Base-by-base conservation (phyloP, 2,888 invertebrate species). In the Papilio protenor region DNA sequence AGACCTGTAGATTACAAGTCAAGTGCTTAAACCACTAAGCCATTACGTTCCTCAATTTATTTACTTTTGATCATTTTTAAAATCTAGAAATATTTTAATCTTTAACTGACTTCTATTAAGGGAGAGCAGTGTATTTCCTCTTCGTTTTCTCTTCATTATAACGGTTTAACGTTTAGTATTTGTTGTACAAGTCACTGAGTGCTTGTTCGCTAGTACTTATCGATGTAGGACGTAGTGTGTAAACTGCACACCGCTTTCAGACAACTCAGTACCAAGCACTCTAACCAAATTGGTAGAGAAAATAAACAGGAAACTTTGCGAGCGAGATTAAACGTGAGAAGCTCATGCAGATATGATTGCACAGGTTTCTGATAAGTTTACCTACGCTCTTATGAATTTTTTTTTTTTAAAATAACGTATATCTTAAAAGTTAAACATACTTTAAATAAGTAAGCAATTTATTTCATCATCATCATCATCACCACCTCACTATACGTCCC, bases 221-320 rank as follows among this genome's bases (percentile, higher is more conserved):
- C 71, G 64, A 77, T 27, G 47, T 73, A 64, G 61, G 3, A 64
- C 6, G 23, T 64, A n/a, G 40, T 40, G 45, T 69, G 66, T 69
- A 73, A 76, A 80, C 78, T 80, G 81, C 82, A 84, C 81, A 80
- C 80, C 81, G 78, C 89, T 92, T 87, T 90, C 92, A 92, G 92
- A 93, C 92, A 92, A 90, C 92, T 92, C 93, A 91, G 91, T 89
- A 91, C 92, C 91, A 91, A 91, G 90, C 92, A 93, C 94, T 94
- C 92, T 87, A 87, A 83, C 85, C 86, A 93, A 94, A 94, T 94
- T 93, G 93, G 91, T 92, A 92, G 90, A 87, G 92, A 94, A 93
- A 93, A 94, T 93, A 94, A 93, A 94, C 93, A 92, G 90, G 88
- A 92, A 93, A 93, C 89, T 92, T 90, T 89, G 85, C 87, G 89